Percentiles rank a stretch among this genome's conserved stretches.
Conservation (phyloP, 2,888 invertebrate genomes). For the Calliphora vomitoria region DNA sequence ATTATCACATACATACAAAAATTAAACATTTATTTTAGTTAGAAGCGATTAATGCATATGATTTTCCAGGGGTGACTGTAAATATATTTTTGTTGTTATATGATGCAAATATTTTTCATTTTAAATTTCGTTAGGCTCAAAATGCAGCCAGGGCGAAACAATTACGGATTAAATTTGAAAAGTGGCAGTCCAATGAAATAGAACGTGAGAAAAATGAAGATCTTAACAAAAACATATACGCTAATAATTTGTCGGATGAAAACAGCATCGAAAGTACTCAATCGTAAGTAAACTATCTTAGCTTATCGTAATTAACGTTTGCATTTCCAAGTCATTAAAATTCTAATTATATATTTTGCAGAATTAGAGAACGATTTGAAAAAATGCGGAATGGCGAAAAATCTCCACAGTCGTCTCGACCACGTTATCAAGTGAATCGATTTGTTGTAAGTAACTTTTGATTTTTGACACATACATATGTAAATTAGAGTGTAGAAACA, state of each 20-base stretch:
- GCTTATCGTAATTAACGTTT: neutral
- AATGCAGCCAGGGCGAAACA: slow-evolving; percentile 93
- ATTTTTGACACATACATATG: too few species aligned
- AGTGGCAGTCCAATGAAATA: slow-evolving; percentile 91
- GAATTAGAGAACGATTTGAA: slow-evolving; percentile 94
- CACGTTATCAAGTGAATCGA: slow-evolving; percentile 92
- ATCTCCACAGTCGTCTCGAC: slow-evolving; percentile 84
- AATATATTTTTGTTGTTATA: too few species aligned
- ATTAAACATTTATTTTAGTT: too few species aligned
- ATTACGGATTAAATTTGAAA: slow-evolving; percentile 94
- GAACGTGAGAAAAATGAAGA: slow-evolving; percentile 85
- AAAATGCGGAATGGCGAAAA: slow-evolving; percentile 89
- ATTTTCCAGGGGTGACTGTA: too few species aligned
- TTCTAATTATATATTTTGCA: slow-evolving; percentile 80
- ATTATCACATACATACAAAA: too few species aligned
- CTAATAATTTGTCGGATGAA: slow-evolving; percentile 86
- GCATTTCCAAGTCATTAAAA: too few species aligned
- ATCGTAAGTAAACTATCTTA: slow-evolving; percentile 85
- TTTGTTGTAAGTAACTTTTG: slow-evolving; percentile 91
- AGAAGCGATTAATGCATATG: too few species aligned
- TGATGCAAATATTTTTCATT: neutral
- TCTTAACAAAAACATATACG: slow-evolving; percentile 80
- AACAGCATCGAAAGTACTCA: slow-evolving; percentile 94
- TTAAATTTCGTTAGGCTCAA: slow-evolving; percentile 85
- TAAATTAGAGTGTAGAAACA: too few species aligned